Conservation (phyloP, 2,113 vertebrate genomes). For the Microcebus jonahi region DNA sequence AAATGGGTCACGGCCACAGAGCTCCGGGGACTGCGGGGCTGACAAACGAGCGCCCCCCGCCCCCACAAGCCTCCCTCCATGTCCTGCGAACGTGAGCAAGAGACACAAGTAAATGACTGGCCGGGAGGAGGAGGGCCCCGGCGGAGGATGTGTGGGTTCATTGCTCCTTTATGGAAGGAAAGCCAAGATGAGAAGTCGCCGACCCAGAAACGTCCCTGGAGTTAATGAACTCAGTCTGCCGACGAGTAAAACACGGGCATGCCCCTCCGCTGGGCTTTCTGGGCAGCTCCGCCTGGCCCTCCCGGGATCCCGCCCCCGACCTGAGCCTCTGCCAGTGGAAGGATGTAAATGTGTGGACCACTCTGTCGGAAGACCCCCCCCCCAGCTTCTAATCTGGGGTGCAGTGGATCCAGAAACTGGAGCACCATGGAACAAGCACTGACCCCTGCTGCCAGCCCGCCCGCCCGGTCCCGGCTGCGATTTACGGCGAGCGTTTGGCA, state of each 20-base stretch:
- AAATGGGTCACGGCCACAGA: fast-evolving
- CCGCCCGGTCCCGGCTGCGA: fast-evolving
- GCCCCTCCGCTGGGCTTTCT: conserved; percentile 41
- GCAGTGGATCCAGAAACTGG: background rate
- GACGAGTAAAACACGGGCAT: conserved; percentile 32
- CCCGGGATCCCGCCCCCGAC: fast-evolving
- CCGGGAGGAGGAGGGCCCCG: background rate
- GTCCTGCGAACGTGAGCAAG: background rate
- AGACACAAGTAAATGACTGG: background rate
- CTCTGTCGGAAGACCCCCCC: background rate
- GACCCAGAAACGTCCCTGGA: background rate
- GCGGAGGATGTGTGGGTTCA: background rate
- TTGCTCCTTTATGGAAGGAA: background rate
- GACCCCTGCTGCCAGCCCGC: too few relatives aligned
- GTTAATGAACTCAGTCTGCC: background rate
- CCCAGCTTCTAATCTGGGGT: background rate
- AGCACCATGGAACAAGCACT: fast-evolving
- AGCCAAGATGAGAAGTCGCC: background rate
- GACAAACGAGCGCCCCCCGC: fast-evolving
- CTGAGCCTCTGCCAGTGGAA: background rate
- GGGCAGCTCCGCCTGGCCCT: background rate
- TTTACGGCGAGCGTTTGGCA: background rate
- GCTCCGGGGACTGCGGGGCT: fast-evolving
- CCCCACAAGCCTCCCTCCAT: fast-evolving
- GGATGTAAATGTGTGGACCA: fast-evolving